Base-by-base conservation (phyloP, 92 coral and sea anemone species). In the Umimayanthus chanpuru region DNA sequence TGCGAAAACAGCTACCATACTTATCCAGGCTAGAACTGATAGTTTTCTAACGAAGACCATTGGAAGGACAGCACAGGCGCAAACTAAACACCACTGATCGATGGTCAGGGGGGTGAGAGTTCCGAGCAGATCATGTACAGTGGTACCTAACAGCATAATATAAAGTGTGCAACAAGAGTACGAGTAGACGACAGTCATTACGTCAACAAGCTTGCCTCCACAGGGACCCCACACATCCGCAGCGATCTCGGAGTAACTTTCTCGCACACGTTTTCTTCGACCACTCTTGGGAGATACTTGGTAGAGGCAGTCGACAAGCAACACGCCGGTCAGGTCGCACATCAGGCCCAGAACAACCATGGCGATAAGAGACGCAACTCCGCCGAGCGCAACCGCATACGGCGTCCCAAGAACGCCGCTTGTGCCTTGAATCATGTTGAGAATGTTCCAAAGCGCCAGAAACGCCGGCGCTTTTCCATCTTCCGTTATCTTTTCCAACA, bases 151-250 rank as follows among this genome's bases (percentile, higher is more conserved):
- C 83, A 89, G 81, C 89, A 94, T 93, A 29, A 93, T 82, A 40
- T 68, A 81, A 64, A 94, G 76, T 3, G 93, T 81, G 30, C 92
- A 88, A 20, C 74, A 50, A 26, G 89, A 88, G 86, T 92, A 94
- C 4, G 94, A 92, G 25, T 88, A 76, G 7, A 92, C 80, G 4
- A 94, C 95, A 26, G 92, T 92, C 80, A 86, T 85, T 38, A 90
- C 81, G 83, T 94, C 95, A 14, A 94, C 92, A 30, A 94, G 85
- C 66, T 87, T 85, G 40, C 97, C 97, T 72, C 97, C 97, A 32
- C 65, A 41, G 71, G 97, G 97, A n/a, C 95, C 97, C 95, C 95
- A 94, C 53, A 79, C 93, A 49, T 89, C 91, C 43, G 97, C 97
- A 43, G 92, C 95, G 76, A 94, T 94, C 73, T 94, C 95, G 39